Base-by-base conservation (phyloP, 2,888 invertebrate genomes). In the Nowickia ferox region DNA sequence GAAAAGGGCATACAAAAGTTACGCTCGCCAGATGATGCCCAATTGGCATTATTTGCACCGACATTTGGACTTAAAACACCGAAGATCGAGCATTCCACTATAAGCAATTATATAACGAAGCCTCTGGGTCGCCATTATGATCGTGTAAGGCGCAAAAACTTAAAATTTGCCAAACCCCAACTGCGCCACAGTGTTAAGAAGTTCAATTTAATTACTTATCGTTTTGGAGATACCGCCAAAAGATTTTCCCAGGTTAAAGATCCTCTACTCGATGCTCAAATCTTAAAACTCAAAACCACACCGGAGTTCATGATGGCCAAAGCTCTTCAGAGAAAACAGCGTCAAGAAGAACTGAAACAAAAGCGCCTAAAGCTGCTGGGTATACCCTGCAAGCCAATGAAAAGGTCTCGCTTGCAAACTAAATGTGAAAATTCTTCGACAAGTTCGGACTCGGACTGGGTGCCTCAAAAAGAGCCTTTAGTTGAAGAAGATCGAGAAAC, bases 171-270 rank as follows among this genome's bases (percentile, higher is more conserved):
- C 15, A 90, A 91, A 44, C 93, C 92, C 0, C 90, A 88, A 17
- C 76, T 91, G 3, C 87, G 87, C 10, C 90, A 91, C 11, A 88
- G 89, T 11, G 90, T 92, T 0, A 91, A 89, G 44, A 93, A 92
- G 77, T 93, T 93, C 17, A 92, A 92, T 83, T 87, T 93, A n/a
- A 92, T 92, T 11, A 89, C 90, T 0, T 93, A 88, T 75, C 71
- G 90, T 19, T 91, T 88, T 69, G 89, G 89, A 0, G 88, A 88
- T 9, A 77, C 61, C 1, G 46, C 44, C 4, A 81, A 80, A 44
- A 22, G 55, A 51, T 72, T 74, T 55, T 46, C 80, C 1, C 80
- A 77, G 22, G 11, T 77, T 9, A 15, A 44, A 46, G 68, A 76
- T 59, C 19, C 42, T 17, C 51, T 51, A 30, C 46, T 11, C 8